Percentiles rank a stretch among this genome's conserved stretches.
These are phyloP conservation scores for Neotoma lepida DNA, from an alignment of 2,113 vertebrate genomes.

Conservation along the genomic window DNA sequence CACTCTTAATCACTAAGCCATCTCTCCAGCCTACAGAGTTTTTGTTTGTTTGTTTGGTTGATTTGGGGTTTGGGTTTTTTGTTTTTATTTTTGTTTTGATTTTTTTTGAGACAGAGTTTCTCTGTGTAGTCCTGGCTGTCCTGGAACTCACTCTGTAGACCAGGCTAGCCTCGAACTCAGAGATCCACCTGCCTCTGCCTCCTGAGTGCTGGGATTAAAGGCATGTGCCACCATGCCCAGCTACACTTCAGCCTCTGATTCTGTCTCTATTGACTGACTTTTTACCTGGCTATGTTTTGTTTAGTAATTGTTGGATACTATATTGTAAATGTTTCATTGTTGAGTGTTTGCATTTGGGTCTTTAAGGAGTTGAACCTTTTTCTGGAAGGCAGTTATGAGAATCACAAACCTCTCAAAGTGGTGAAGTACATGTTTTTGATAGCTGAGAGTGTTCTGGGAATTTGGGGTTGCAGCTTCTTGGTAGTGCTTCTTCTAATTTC, in stretches of 20 bases:
- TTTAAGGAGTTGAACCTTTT: slow-evolving; percentile 9
- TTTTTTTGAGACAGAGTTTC: too few species aligned
- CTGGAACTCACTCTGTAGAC: too few species aligned
- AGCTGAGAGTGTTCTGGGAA: not conserved
- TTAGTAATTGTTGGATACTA: not conserved
- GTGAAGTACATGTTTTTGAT: slow-evolving; percentile 5
- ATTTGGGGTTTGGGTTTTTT: too few species aligned
- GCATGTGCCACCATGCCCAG: too few species aligned
- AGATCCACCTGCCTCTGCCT: too few species aligned
- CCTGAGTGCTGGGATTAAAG: too few species aligned
- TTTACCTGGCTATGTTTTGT: not conserved
- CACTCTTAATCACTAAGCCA: too few species aligned
- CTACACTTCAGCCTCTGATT: not conserved
- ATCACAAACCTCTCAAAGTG: not conserved
- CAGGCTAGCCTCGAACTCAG: too few species aligned
- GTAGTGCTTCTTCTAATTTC: not conserved
- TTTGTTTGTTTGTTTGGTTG: too few species aligned
- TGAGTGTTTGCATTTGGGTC: slow-evolving; percentile 9
- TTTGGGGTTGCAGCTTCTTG: not conserved
- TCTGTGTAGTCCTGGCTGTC: too few species aligned
- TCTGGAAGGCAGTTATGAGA: slow-evolving; percentile 15
- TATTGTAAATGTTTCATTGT: slow-evolving; percentile 5
- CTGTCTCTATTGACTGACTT: not conserved
- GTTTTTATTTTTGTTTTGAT: too few species aligned
- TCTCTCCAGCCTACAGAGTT: too few species aligned